A percentile compares a stretch with the other conserved stretches of the same genome.
Conservation (phyloP, 2,797 vertebrate genomes). For the Crocidura indochinensis region DNA sequence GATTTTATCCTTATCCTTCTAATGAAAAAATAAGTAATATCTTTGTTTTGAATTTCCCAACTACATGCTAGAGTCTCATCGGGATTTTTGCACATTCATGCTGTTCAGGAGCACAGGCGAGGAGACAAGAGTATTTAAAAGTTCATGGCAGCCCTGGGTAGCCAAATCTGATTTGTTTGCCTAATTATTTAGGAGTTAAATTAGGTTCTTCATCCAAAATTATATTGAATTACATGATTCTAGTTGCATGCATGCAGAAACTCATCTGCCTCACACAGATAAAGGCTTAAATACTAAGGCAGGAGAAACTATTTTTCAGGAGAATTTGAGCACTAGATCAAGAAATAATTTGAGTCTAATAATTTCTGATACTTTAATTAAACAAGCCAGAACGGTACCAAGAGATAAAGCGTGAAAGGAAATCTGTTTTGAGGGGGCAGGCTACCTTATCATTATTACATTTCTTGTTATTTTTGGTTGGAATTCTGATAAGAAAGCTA, state of each 20-base stretch:
- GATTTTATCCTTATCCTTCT: conserved; percentile 69
- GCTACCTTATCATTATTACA: conserved; percentile 82
- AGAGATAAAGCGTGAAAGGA: conserved; percentile 84
- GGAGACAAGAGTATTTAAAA: conserved; percentile 70
- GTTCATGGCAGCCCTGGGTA: conserved; percentile 30
- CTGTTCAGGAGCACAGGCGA: conserved; percentile 76
- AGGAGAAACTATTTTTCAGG: conserved; percentile 81
- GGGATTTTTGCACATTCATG: conserved; percentile 75
- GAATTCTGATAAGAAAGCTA: conserved; percentile 88
- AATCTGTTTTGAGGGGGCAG: conserved; percentile 80
- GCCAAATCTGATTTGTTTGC: conserved; percentile 78
- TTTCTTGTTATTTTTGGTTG: conserved; percentile 88
- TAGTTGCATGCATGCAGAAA: conserved; percentile 70
- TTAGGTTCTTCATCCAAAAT: conserved; percentile 72
- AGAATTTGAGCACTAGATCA: conserved; percentile 85
- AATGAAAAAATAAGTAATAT: conserved; percentile 84
- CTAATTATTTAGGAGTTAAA: conserved; percentile 82
- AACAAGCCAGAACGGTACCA: conserved; percentile 81
- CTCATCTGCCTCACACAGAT: conserved; percentile 85
- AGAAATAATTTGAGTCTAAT: conserved; percentile 88
- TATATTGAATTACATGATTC: conserved; percentile 83
- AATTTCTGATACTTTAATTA: conserved; percentile 89
- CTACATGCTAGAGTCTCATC: conserved; percentile 87
- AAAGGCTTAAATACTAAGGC: conserved; percentile 87
- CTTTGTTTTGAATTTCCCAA: conserved; percentile 91